Base-by-base conservation (phyloP, 2,797 vertebrate genomes). In the Tenualosa thibaudeaui region DNA sequence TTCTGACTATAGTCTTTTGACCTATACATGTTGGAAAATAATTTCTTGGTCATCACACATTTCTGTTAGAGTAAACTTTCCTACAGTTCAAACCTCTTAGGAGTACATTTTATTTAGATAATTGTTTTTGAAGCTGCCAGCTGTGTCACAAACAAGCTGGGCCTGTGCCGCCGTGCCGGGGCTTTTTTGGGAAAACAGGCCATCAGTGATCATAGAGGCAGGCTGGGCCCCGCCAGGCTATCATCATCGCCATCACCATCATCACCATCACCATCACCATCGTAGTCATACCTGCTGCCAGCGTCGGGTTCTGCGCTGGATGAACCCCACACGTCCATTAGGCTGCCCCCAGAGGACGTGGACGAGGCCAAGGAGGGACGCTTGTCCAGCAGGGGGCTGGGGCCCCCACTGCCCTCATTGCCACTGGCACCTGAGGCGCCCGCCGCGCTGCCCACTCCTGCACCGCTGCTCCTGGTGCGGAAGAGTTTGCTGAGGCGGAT, bases 401-500 rank as follows among this genome's bases (percentile, higher is more conserved):
- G 88, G 0, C 96, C 91, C 0, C 91, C 94, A 1, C 92, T 94
- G 0, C 71, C 71, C 37, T 17, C 68, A 31, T 6, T 68, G 26
- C 24, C 68, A 5, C 68, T 31, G 2, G 37, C 26, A 0, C 31
- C 31, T 12, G 71, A 40, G 65, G 26, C 31, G 6, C 71, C 37
- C 71, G 43, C 71, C 68, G 40, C 71, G 31, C 65, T 19, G 17
- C 71, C 71, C 71, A 78, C 71, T 13, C 71, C 71, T 0, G 37
- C 43, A 17, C 71, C 71, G 89, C 96, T 96, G 92, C 96, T 97
- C 91, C 95, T 96, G 85, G 97, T 97, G 83, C 97, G 94, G 91
- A 97, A 97, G 75, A 97, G 94, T 85, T 96, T 96, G 85, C 96
- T 96, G 89, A 97, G 95, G 31, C 96, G 95, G 87, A 95, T 93